phyloP scores from a whole-genome alignment of 2,888 invertebrate species.

The Ectemnius lituratus region DNA sequence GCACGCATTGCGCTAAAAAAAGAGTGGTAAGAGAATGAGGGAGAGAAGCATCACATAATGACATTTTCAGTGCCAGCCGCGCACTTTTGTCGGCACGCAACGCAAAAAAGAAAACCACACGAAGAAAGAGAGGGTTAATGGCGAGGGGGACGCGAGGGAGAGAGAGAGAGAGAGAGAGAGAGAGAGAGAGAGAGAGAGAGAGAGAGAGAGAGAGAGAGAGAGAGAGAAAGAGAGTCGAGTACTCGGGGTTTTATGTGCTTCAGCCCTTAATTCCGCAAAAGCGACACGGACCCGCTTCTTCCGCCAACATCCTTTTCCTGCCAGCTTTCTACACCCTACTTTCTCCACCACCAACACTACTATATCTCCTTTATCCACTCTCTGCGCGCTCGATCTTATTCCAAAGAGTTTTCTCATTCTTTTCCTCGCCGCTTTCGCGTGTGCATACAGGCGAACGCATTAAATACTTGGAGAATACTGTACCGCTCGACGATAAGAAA shows the following conservation, averaged over 20 bases:
- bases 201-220: constrained; percentile 4
- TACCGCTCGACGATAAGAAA: constrained; percentile 29
- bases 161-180: constrained; percentile 17
- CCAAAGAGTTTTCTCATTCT: constrained; percentile 1
- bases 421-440: constrained; percentile 10
- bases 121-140: constrained; percentile 11
- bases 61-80: constrained; percentile 54
- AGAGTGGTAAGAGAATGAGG: constrained; percentile 12
- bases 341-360: neutral
- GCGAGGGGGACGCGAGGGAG: neutral
- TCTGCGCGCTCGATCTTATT: neutral
- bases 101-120: constrained; percentile 19
- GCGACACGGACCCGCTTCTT: constrained; percentile 44
- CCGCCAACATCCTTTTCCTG: constrained; percentile 39
- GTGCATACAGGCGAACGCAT: constrained; percentile 9
- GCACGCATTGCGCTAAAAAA: constrained; percentile 31
- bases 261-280: constrained; percentile 65
- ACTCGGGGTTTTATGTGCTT: constrained; percentile 58
- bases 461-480: constrained; percentile 25
- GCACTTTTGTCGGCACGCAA: constrained; percentile 43
- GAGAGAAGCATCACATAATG: constrained; percentile 48
- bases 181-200: constrained; percentile 24
- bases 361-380: neutral
- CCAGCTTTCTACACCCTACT: constrained; percentile 33
- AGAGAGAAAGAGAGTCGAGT: constrained; percentile 42